phyloP scores from a whole-genome alignment of 2,888 invertebrate species.

The Chromoteleia sp. region DNA sequence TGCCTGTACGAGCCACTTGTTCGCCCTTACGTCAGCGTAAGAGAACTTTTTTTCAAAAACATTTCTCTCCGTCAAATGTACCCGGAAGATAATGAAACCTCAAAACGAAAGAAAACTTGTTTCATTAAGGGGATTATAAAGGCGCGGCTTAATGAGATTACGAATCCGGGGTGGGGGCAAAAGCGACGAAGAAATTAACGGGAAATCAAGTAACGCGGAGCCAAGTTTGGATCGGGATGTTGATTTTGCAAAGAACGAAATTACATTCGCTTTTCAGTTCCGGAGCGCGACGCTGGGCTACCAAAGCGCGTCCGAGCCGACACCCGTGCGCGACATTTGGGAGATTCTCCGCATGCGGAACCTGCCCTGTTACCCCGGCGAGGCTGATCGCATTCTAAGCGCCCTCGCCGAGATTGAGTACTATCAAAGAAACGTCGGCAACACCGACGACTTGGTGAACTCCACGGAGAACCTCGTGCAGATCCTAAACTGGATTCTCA shows the following conservation, averaged over 20 bases:
- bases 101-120: slow-evolving; percentile 48
- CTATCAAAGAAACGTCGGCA: slow-evolving; percentile 85
- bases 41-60: slow-evolving; percentile 68
- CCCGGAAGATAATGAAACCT: slow-evolving; percentile 51
- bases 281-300: slow-evolving; percentile 87
- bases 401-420: slow-evolving; percentile 87
- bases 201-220: background rate
- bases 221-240: slow-evolving; percentile 12
- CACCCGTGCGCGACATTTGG: slow-evolving; percentile 86
- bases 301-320: slow-evolving; percentile 87
- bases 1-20: slow-evolving; percentile 89
- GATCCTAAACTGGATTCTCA: slow-evolving; percentile 89
- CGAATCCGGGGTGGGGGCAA: background rate
- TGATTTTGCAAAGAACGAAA: slow-evolving; percentile 44
- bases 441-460: slow-evolving; percentile 85
- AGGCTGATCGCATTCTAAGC: slow-evolving; percentile 87
- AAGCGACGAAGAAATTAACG: background rate
- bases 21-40: slow-evolving; percentile 88
- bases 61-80: background rate
- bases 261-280: slow-evolving; percentile 84
- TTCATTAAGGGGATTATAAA: slow-evolving; percentile 62
- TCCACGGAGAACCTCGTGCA: slow-evolving; percentile 87
- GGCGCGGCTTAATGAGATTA: slow-evolving; percentile 47
- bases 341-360: slow-evolving; percentile 85
- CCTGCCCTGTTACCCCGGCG: slow-evolving; percentile 87